These are phyloP conservation scores for Apamea anceps DNA, from an alignment of 2,888 invertebrate species.

Conservation along the genomic window DNA sequence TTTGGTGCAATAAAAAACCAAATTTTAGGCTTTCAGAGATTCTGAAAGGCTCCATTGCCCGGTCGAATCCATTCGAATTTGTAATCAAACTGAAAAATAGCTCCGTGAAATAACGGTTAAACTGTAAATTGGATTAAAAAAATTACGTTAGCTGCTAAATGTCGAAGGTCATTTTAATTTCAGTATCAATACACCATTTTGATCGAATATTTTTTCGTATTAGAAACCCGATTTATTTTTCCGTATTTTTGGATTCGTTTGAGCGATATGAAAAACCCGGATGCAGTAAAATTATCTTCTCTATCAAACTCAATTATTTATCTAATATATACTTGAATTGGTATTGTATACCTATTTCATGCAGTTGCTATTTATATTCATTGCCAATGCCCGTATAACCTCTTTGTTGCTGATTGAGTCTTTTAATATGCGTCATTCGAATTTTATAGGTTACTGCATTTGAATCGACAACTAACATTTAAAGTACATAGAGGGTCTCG, in stretches of 20 bases:
- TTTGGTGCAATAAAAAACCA: conserved; percentile 60
- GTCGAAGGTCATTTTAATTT: conserved; percentile 65
- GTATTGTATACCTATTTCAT: conserved; percentile 10
- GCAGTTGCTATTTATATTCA: conserved; percentile 12
- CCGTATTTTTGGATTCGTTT: conserved; percentile 26
- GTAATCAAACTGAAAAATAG: conserved; percentile 51
- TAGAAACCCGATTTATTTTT: conserved; percentile 14
- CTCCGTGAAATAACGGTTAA: conserved; percentile 53
- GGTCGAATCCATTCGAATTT: conserved; percentile 37
- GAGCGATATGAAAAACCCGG: conserved; percentile 24
- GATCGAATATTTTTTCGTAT: conserved; percentile 38
- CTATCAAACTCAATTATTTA: conserved; percentile 14
- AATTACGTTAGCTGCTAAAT: conserved; percentile 29
- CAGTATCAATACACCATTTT: conserved; percentile 50
- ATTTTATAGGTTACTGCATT: neutral
- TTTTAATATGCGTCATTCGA: neutral
- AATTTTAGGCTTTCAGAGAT: conserved; percentile 60
- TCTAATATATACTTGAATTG: conserved; percentile 3
- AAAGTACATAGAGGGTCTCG: too few species aligned
- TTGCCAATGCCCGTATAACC: neutral
- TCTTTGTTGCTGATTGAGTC: neutral
- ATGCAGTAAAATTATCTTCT: conserved; percentile 7
- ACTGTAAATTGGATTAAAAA: conserved; percentile 52
- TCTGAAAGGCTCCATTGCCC: conserved; percentile 53
- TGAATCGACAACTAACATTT: neutral